phyloP scores from a whole-genome alignment of 2,113 vertebrate species.

The Silurus meridionalis region DNA sequence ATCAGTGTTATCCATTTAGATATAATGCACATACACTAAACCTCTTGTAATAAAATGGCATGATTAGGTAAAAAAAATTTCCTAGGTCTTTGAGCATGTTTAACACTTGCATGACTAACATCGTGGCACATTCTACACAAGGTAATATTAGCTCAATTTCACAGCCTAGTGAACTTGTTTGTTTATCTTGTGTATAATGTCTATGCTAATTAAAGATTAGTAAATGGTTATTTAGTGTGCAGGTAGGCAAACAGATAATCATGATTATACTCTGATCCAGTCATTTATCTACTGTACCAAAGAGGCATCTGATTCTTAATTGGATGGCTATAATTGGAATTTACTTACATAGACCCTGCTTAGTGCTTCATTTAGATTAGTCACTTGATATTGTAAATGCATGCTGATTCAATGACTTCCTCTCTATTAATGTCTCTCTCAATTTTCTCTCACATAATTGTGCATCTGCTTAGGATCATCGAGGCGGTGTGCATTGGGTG shows the following conservation, averaged over 20 bases:
- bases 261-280: not conserved
- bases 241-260: not conserved
- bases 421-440: conserved; percentile 34
- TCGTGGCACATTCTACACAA: not conserved
- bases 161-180: not conserved
- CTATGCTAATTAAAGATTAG: conserved; percentile 26
- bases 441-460: conserved; percentile 5
- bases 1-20: conserved; percentile 1
- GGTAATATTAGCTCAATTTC: conserved; percentile 11
- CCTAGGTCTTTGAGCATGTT: conserved; percentile 45
- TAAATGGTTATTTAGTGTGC: not conserved
- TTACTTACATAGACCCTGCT: not conserved
- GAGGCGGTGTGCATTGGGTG: conserved; percentile 97
- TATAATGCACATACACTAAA: not conserved
- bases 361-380: not conserved
- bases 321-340: not conserved
- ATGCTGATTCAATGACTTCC: not conserved
- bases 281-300: conserved; percentile 7
- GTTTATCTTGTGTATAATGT: conserved; percentile 7
- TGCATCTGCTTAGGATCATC: conserved; percentile 81
- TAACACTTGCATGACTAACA: conserved; percentile 44
- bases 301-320: conserved; percentile 13
- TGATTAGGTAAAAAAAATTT: not conserved
- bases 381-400: not conserved
- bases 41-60: not conserved